Evolutionary conservation across 2,888 invertebrate species (phyloP), one percentile per base, ranked within the genome.

Genomic region (Ornithoptera alexandrae): DNA sequence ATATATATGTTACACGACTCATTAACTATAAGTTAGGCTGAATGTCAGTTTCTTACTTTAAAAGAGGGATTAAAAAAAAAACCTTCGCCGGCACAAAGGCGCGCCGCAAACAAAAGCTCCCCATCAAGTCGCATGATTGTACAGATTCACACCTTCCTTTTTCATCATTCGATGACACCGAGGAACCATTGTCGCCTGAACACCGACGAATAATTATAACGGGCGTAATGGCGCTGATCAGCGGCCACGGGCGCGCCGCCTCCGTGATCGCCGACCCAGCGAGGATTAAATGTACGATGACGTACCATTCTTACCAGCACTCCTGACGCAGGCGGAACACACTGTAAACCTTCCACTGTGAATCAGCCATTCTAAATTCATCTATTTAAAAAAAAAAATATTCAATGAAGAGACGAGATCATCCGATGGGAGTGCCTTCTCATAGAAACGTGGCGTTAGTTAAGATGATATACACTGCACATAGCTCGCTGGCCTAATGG

Each of bases 161-260:
- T 20, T 66, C 68, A 68, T 70, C 65, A 64, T 64, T 68, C 69
- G 72, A 75, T 75, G 76, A 76, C 76, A 72, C 69, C 57, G 71
- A 71, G 70, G 69, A 71, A 68, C 67, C 69, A 75, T 74, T 74
- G 75, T 74, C 74, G 71, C 73, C 59, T 68, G 64, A n/a, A 57
- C 57, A 62, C 62, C 60, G 67, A 56, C 22, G 56, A 53, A 50
- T 68, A 68, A 68, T 68, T 68, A 68, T 68, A 63, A 64, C 53
- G 50, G 63, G 61, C 39, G 70, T 72, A 70, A 72, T 70, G 65
- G 39, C 20, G 50, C 68, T 72, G 66, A 72, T 72, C 70, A 72
- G 62, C 62, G 58, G 10, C 68, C 62, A 62, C 62, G 57, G 15
- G 18, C 36, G 3, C 62, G 62, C 56, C 62, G 53, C 39, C 42